Evolutionary conservation across 2,113 vertebrate species (phyloP).

Genomic region (Clarias gariepinus): DNA sequence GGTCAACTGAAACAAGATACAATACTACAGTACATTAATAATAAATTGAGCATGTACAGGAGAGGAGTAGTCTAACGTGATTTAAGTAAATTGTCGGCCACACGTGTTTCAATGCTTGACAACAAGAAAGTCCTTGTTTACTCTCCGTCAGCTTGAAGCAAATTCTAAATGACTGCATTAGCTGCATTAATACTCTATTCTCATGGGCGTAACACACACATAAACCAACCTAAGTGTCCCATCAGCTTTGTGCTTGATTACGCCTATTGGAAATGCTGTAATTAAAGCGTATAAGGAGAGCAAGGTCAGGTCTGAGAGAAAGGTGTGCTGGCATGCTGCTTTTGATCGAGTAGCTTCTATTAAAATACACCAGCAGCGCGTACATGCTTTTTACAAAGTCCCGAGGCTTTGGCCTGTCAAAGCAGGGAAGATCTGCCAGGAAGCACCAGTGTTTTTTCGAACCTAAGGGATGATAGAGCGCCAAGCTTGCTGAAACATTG

Average conservation of each 20-base stretch:
- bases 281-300: constrained; percentile 39
- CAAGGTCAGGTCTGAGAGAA: constrained; percentile 31
- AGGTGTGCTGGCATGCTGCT: constrained; percentile 10
- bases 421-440: background rate
- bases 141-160: background rate
- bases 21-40: background rate
- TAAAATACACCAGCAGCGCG: constrained; percentile 25
- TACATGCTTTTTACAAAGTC: constrained; percentile 20
- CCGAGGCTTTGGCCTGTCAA: constrained; percentile 33
- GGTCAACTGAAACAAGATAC: background rate
- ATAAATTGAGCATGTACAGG: background rate
- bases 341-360: constrained; percentile 35
- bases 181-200: constrained; percentile 24
- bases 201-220: constrained; percentile 28
- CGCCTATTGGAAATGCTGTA: constrained; percentile 22
- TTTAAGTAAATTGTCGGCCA: background rate
- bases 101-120: background rate
- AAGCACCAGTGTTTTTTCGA: constrained; percentile 13
- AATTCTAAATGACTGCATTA: constrained; percentile 34
- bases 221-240: constrained; percentile 24
- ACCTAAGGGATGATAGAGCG: constrained; percentile 22
- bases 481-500: constrained; percentile 18
- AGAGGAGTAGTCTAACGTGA: background rate
- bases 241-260: constrained; percentile 39
- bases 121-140: background rate